Evolutionary conservation across 2,797 vertebrate species (phyloP).

Genomic region (Euphonia xanthogaster): DNA sequence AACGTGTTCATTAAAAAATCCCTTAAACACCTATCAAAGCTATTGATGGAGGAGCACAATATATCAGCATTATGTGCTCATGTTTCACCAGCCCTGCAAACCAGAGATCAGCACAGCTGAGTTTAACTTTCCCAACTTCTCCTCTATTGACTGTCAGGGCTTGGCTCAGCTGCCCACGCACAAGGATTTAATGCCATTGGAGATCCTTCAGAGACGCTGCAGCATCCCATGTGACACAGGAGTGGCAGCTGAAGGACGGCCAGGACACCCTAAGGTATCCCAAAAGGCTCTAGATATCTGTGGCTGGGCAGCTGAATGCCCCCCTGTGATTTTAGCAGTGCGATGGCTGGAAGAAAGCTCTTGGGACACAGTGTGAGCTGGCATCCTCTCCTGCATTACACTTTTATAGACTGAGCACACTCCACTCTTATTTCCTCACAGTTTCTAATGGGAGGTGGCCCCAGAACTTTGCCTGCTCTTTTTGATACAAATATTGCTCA

Average conservation of each 20-base stretch:
- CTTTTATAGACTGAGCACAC: neutral
- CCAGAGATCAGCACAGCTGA: neutral
- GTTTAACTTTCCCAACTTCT: neutral
- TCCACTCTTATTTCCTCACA: neutral
- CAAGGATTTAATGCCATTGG: neutral
- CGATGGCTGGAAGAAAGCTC: neutral
- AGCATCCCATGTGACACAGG: neutral
- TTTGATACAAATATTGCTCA: neutral
- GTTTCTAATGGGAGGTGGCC: neutral
- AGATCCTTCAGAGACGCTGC: neutral
- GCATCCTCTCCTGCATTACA: neutral
- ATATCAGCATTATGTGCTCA: neutral
- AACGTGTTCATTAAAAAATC: rapidly evolving
- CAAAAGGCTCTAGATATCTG: neutral
- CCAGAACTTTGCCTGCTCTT: neutral
- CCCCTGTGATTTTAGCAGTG: neutral
- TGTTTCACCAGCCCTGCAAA: neutral
- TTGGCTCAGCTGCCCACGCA: neutral
- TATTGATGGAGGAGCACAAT: neutral
- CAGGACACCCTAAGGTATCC: neutral
- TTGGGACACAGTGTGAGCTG: neutral
- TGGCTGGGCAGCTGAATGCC: neutral
- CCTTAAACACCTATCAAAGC: neutral
- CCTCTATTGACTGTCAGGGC: neutral
- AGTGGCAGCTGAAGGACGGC: neutral